Evolutionary conservation across 2,797 vertebrate species (phyloP), one percentile per base, ranked within the genome.

Genomic region (Lates japonicus): DNA sequence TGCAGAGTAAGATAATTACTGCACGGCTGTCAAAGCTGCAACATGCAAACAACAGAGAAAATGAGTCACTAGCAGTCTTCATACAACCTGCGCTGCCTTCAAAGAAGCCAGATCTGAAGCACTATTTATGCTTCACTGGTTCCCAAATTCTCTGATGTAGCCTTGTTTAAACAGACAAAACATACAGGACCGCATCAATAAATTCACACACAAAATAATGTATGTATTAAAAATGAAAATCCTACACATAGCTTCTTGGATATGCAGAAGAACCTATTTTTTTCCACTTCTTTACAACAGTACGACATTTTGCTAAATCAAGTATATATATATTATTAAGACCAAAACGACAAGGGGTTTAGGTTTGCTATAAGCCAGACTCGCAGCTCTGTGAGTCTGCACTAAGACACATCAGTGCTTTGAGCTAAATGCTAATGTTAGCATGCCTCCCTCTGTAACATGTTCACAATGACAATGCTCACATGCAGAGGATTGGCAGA

Each of bases 1-100:
- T 66, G 70, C 64, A 76, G 59, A 1, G 55, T 41, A 20, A 19
- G 81, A 73, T 89, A 78, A 90, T 87, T 74, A 77, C 49, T 11
- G 42, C 62, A 57, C 1, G 13, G 78, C 66, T 83, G 76, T 87
- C 70, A 83, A 69, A 79, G 62, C 49, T 29, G 48, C 71, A 76
- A 48, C 31, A 35, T 58, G 52, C 39, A 64, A 60, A 75, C 65
- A 51, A 1, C 51, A 59, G 46, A 33, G 16, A 63, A 14, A 46
- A 74, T 2, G 9, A 85, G 22, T 35, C 59, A 55, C 35, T 77
- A 60, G 33, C 11, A 37, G 33, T 22, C 39, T 49, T 10, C 2
- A 17, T 6, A 33, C 29, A 35, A n/a, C 35, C 35, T 2, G 61
- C 41, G 19, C 3, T 0, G 35, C 33, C 20, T 35, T n/a, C 2